Conservation (phyloP, 1,140 invertebrate species). For the Papilio xuthus region DNA sequence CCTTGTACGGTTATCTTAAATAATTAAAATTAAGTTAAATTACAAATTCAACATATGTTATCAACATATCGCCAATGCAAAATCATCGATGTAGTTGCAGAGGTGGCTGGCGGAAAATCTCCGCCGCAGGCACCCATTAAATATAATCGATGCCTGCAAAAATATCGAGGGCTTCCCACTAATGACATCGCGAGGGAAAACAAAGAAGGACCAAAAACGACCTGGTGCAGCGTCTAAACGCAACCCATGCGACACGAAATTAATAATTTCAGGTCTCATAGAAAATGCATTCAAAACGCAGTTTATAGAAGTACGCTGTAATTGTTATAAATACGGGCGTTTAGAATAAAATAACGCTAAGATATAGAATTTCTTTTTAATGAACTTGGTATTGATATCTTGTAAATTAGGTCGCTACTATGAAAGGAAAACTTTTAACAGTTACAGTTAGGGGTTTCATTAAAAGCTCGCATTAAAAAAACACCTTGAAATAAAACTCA, state of each 20-base stretch:
- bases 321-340: neutral
- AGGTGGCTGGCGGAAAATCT: constrained; percentile 51
- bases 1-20: neutral
- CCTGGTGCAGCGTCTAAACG: neutral
- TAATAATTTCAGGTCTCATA: neutral
- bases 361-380: too few relatives aligned
- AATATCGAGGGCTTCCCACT: constrained; percentile 79
- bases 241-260: constrained; percentile 4
- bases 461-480: too few relatives aligned
- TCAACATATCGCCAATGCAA: neutral
- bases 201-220: constrained; percentile 62
- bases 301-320: neutral
- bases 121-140: constrained; percentile 74
- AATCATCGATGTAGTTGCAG: constrained; percentile 48
- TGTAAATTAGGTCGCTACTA: too few relatives aligned
- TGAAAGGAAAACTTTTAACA: too few relatives aligned
- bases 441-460: too few relatives aligned
- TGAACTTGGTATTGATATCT: too few relatives aligned
- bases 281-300: neutral
- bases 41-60: neutral
- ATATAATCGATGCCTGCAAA: constrained; percentile 78
- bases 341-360: too few relatives aligned
- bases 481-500: neutral
- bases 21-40: neutral
- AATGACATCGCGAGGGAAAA: constrained; percentile 77